Evolutionary conservation across 2,797 vertebrate genomes (phyloP).

Genomic region (Sarcoramphus papa): DNA sequence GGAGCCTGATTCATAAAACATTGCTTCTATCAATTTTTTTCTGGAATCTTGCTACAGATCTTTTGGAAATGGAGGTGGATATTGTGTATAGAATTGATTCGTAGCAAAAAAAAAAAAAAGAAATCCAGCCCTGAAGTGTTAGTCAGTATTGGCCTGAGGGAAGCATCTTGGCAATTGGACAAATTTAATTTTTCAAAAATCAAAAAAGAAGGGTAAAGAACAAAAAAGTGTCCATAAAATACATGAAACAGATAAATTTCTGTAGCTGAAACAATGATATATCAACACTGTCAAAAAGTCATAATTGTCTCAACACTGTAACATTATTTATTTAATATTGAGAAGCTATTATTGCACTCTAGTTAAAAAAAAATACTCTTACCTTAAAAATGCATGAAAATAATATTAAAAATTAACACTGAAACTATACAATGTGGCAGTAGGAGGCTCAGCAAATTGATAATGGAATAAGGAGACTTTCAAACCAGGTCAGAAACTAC

Average conservation of each 20-base stretch:
- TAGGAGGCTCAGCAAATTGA: constrained; percentile 31
- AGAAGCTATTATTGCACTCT: constrained; percentile 57
- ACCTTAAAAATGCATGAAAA: constrained; percentile 67
- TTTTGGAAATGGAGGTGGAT: constrained; percentile 1
- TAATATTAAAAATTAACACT: constrained; percentile 67
- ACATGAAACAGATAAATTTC: constrained; percentile 1
- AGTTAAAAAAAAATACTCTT: constrained; percentile 33
- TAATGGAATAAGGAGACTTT: constrained; percentile 36
- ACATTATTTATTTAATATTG: constrained; percentile 68
- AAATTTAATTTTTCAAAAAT: constrained; percentile 4
- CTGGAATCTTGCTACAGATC: constrained; percentile 14
- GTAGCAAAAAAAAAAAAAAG: background rate
- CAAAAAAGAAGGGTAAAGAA: background rate
- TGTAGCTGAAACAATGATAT: constrained; percentile 35
- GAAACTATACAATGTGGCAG: constrained; percentile 37
- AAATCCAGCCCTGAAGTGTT: background rate
- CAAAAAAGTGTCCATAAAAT: constrained; percentile 16
- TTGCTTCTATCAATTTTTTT: background rate
- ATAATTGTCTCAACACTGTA: constrained; percentile 49
- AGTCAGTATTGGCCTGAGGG: background rate
- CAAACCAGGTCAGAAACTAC: constrained; percentile 34
- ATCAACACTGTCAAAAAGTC: constrained; percentile 59
- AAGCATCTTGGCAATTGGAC: background rate
- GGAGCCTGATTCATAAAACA: constrained; percentile 54
- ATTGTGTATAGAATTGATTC: constrained; percentile 2